Evolutionary conservation across 2,113 vertebrate species (phyloP), one percentile per base, ranked within the genome.

Genomic region (Henicopernis longicauda): DNA sequence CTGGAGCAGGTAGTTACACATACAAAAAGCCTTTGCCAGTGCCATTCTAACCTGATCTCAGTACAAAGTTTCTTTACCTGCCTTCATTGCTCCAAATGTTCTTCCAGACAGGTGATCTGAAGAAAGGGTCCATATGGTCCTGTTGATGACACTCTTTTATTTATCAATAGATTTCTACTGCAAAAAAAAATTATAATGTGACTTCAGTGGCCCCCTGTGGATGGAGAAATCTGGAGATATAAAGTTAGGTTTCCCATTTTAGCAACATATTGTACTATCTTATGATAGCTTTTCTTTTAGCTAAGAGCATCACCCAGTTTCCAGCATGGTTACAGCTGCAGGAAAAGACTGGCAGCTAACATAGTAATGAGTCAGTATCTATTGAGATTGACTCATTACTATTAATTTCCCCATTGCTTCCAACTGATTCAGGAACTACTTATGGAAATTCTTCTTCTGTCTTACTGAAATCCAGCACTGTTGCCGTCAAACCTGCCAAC

Each of bases 391-490:
- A 40, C 76, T 97, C 91, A 95, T 97, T 95, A 90, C 93, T 86
- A 92, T 93, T 94, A 91, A 97, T 92, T 89, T 89, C 85, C 52
- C 45, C 3, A 4, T 72, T 78, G 78, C 84, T 94, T 38, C 69
- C 74, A 93, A 83, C 62, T 71, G 55, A 91, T 95, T 91, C 86
- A 92, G 74, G 83, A 96, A 61, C 84, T 91, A 97, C 96, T 98
- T 97, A 97, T 94, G 95, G 97, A 97, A 97, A 97, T 97, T 94
- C 92, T 95, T 96, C 94, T 97, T 94, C 96, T 92, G 72, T 94
- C 92, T 93, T 92, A 70, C 90, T 92, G 84, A 86, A 98, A 96
- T 97, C 93, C 93, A 94, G 79, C 23, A 11, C 86, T 89, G 77
- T n/a, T 86, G 66, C 73, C 93, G 47, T 94, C 95, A 96, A 93